Conservation (phyloP, 2,113 vertebrate genomes). For the Paratilapia polleni region DNA sequence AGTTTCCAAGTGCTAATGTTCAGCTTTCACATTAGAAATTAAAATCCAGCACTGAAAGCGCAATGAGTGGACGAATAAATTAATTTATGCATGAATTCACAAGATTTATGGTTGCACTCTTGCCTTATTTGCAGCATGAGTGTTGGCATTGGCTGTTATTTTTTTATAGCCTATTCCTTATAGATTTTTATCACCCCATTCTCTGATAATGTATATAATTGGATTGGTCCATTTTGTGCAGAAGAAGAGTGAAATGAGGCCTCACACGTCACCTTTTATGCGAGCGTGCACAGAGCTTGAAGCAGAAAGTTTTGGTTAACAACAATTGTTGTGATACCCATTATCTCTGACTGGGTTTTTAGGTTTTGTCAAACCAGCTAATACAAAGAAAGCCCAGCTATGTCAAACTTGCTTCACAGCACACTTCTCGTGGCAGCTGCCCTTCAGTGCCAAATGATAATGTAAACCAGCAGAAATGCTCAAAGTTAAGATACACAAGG, state of each 20-base stretch:
- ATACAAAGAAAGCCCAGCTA: not conserved
- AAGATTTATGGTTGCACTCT: not conserved
- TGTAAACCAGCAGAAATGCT: constrained; percentile 58
- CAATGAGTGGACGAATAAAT: not conserved
- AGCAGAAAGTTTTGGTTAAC: not conserved
- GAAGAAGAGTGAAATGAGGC: not conserved
- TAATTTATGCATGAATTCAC: not conserved
- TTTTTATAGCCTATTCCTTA: not conserved
- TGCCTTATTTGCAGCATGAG: too few relatives aligned
- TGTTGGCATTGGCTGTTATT: not conserved
- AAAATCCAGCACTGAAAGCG: not conserved
- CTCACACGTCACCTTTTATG: not conserved
- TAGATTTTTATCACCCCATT: not conserved
- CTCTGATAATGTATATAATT: not conserved
- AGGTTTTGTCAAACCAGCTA: not conserved
- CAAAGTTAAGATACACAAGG: constrained; percentile 59
- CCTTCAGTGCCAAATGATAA: constrained; percentile 49
- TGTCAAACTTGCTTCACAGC: not conserved
- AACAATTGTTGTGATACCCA: fast-evolving
- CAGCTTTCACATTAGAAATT: not conserved
- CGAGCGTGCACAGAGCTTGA: not conserved
- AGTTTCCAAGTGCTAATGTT: not conserved
- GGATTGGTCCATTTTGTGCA: not conserved
- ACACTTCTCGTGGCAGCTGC: constrained; percentile 21
- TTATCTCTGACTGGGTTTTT: not conserved